Base-by-base conservation (phyloP, 1,140 invertebrate genomes). In the Brachionus koreanus region DNA sequence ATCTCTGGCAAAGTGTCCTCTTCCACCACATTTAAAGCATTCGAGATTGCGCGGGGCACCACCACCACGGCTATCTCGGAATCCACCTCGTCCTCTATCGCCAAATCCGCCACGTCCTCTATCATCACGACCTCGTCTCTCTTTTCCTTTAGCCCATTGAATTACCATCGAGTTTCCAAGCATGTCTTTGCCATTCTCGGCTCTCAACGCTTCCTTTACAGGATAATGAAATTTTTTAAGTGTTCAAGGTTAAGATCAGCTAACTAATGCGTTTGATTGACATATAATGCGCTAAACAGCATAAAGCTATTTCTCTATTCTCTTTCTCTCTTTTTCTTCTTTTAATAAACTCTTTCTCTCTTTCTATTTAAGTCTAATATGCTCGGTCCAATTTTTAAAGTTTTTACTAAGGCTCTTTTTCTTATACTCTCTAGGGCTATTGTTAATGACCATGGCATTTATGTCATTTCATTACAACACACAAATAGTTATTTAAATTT, bases 11-110 rank as follows among this genome's bases (percentile, higher is more conserved):
- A 77, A 77, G 25, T 61, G 46, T 9, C 74, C 74, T 77, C 74
- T 77, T 9, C 25, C 93, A 13, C 94, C 93, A 88, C 94, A 95
- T 85, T 94, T 94, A 86, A 94, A 95, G 87, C 94, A 95, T 42
- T 77, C 74, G 3, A 77, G 37, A 6, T 52, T 52, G 3, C 74
- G 74, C 7, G 74, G 74, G 9, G 46, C 46, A 61, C 74, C 74
- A 29, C 74, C 74, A n/a, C 52, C 74, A 5, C 74, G 74, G 16
- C 46, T 33, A 25, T 61, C 74, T 57, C 74, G 37, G 10, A 46
- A 46, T 13, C 74, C 74, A 5, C 74, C 46, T 12, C 74, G 46
- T 16, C 67, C 67, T 57, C 74, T 52, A 35, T 61, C 52, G 13
- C 74, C 74, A 35, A 76, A 76, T 5, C 74, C 42, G 1, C 74